Evolutionary conservation across 2,113 vertebrate genomes (phyloP).

Genomic region (Noctilio leporinus): DNA sequence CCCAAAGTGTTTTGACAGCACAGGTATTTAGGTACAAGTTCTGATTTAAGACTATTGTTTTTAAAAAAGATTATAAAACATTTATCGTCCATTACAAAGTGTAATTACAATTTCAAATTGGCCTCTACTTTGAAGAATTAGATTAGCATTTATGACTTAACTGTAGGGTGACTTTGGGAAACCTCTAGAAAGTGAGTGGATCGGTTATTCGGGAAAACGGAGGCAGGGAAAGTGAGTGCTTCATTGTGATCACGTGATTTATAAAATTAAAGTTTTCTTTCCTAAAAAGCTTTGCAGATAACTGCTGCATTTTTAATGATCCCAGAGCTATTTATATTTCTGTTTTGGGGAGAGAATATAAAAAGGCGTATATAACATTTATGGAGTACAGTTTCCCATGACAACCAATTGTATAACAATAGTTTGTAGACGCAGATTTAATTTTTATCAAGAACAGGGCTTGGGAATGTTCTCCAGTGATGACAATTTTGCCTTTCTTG

Average conservation of each 20-base stretch:
- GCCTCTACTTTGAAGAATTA: conserved; percentile 6
- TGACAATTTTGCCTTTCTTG: background rate
- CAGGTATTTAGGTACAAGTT: conserved; percentile 5
- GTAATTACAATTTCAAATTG: background rate
- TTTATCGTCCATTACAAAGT: background rate
- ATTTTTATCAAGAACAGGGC: background rate
- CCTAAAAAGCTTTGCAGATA: background rate
- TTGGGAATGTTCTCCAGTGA: background rate
- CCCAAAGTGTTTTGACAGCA: background rate
- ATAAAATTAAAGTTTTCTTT: background rate
- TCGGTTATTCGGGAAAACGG: background rate
- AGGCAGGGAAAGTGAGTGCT: background rate
- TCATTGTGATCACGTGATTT: background rate
- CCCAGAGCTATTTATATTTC: background rate
- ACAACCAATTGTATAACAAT: background rate
- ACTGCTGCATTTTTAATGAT: conserved; percentile 14
- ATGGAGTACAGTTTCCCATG: background rate
- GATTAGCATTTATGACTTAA: background rate
- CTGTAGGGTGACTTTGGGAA: background rate
- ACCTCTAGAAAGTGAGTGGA: background rate
- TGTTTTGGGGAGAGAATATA: background rate
- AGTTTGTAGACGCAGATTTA: background rate
- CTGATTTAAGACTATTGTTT: background rate
- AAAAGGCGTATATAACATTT: background rate
- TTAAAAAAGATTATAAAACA: background rate